A percentile compares a stretch with the other conserved stretches of the same genome.
Evolutionary conservation across 2,888 invertebrate species (phyloP).

Genomic region (Alitta virens): DNA sequence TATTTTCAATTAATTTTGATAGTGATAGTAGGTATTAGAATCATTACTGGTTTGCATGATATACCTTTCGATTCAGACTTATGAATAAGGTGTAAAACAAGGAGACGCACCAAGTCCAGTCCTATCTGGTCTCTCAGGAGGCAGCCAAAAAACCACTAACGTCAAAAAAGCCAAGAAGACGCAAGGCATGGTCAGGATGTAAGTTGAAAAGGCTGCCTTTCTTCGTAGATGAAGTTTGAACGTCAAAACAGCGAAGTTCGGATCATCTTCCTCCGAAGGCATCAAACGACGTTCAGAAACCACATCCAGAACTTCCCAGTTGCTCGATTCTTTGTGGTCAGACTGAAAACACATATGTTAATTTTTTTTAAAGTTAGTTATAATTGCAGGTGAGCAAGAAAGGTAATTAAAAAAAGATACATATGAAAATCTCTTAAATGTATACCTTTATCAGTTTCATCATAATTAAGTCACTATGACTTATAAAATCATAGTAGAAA

Average conservation of each 20-base stretch:
- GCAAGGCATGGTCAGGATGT: slow-evolving; percentile 23
- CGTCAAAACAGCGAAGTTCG: slow-evolving; percentile 18
- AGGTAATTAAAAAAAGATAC: too few species aligned
- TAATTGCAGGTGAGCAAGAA: too few species aligned
- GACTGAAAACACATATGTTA: slow-evolving; percentile 1
- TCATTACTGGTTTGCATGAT: too few species aligned
- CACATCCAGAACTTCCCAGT: slow-evolving; percentile 16
- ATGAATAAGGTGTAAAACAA: too few species aligned
- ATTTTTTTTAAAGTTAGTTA: too few species aligned
- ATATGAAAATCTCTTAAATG: too few species aligned
- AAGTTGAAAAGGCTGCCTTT: slow-evolving; percentile 19
- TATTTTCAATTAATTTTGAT: too few species aligned
- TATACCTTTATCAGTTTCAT: too few species aligned
- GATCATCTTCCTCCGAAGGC: slow-evolving; percentile 12
- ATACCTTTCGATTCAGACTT: too few species aligned
- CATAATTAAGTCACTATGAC: too few species aligned
- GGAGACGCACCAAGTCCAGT: slow-evolving; percentile 18
- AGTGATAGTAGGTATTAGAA: too few species aligned
- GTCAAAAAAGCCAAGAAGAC: slow-evolving; percentile 24
- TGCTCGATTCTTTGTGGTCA: slow-evolving; percentile 19
- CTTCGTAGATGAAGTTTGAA: slow-evolving; percentile 13
- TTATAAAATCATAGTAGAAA: too few species aligned
- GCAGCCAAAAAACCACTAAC: slow-evolving; percentile 21
- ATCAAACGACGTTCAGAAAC: slow-evolving; percentile 4
- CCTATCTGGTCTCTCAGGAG: slow-evolving; percentile 19